Evolutionary conservation across 2,888 invertebrate genomes (phyloP), one percentile per base, ranked within the genome.

Genomic region (Hybos culiciformis): DNA sequence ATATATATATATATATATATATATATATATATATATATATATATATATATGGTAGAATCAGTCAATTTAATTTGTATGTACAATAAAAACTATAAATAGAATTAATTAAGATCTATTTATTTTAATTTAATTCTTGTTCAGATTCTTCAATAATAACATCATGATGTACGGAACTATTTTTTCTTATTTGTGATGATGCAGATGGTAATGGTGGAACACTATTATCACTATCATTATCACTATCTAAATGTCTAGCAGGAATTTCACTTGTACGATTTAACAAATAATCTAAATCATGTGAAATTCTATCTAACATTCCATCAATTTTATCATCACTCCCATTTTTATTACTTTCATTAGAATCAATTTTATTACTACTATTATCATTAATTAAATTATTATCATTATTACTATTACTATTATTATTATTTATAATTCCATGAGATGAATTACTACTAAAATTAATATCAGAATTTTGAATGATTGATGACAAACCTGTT

Each of bases 231-330:
- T 48, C 48, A 23, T 50, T 44, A 41, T 49, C 46, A 42, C 36
- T 41, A 42, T 38, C 39, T 43, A 33, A 24, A 24, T 24, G 29
- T 12, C 29, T 34, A 34, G 45, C 12, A 53, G 56, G 44, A 39
- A 55, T 50, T 44, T 63, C 62, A 46, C 68, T 69, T 47, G 71
- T 75, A 48, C 82, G 73, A 63, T 85, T 85, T 46, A 86, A 68
- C 52, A 87, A 68, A 67, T 84, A 86, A 66, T 86, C 83, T 52
- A 87, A 68, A 66, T 87, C 86, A 57, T 80, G 80, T 2, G 83
- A 80, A 56, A 87, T 87, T 58, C 83, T 77, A 66, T 83, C 80
- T 39, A 86, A 66, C 72, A 86, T 80, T 44, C 77, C 78, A 52
- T 75, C 75, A 26, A 68, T 66, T 47, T 63, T 62, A 36, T 36